phyloP scores from a whole-genome alignment of 2,888 invertebrate genomes.

The Lasiommata megera region DNA sequence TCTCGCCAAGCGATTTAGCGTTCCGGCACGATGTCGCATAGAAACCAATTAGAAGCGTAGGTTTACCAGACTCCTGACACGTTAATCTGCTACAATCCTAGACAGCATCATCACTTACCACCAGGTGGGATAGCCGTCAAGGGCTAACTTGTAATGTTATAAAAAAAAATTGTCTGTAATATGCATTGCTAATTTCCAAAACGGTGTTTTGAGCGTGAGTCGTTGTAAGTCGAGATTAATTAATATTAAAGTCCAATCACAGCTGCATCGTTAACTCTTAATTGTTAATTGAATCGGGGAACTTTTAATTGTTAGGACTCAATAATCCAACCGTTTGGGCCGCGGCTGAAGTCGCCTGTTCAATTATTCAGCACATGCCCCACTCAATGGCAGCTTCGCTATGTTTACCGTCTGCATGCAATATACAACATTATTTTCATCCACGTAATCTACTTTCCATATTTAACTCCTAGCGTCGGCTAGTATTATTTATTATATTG shows the following conservation, averaged over 20 bases:
- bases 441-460: background rate
- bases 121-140: too few species aligned
- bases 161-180: too few species aligned
- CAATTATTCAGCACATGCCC: slow-evolving; percentile 61
- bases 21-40: too few species aligned
- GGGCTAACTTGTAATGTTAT: too few species aligned
- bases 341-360: slow-evolving; percentile 42
- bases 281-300: slow-evolving; percentile 59
- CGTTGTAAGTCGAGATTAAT: slow-evolving; percentile 48
- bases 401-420: slow-evolving; percentile 11
- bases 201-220: slow-evolving; percentile 24
- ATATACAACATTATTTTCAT: slow-evolving; percentile 2
- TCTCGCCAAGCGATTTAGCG: too few species aligned
- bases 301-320: slow-evolving; percentile 62
- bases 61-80: too few species aligned
- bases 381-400: slow-evolving; percentile 41
- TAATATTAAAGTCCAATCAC: slow-evolving; percentile 55
- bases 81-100: too few species aligned
- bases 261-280: slow-evolving; percentile 53
- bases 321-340: slow-evolving; percentile 53
- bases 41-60: too few species aligned
- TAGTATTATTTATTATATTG: too few species aligned
- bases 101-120: too few species aligned
- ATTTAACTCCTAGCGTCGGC: background rate
- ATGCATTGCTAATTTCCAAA: background rate